A percentile compares a stretch with the other conserved stretches of the same genome.
Conservation (phyloP, 2,888 invertebrate species). For the Gnatocerus cornutus region DNA sequence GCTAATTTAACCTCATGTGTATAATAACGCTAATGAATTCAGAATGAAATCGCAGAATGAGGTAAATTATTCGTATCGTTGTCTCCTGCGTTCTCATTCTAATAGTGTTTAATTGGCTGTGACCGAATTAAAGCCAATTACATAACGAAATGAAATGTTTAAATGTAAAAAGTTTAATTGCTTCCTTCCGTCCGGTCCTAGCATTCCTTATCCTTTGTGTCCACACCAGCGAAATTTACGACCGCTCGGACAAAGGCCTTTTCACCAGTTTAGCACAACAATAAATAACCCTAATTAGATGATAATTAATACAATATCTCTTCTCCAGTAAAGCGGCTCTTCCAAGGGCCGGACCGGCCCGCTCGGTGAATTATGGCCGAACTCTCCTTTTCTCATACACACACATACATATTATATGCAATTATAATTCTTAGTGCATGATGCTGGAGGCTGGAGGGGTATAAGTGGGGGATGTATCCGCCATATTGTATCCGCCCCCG, state of each 20-base stretch:
- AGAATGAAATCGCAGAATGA: constrained; percentile 13
- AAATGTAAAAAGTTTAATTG: constrained; percentile 56
- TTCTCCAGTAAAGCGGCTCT: constrained; percentile 49
- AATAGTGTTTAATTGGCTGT: constrained; percentile 60
- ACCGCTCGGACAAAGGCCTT: constrained; percentile 51
- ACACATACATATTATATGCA: constrained; percentile 70
- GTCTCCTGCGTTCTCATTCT: constrained; percentile 45
- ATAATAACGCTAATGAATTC: constrained; percentile 26
- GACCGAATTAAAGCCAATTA: constrained; percentile 56
- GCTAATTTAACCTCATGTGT: constrained; percentile 21
- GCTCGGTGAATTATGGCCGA: constrained; percentile 64
- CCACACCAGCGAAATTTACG: constrained; percentile 50
- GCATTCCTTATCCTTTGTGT: constrained; percentile 36
- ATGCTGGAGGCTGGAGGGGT: constrained; percentile 66
- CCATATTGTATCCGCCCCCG: constrained; percentile 72
- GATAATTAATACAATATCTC: constrained; percentile 67
- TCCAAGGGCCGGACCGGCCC: constrained; percentile 45
- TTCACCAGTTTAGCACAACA: constrained; percentile 57
- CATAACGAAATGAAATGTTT: constrained; percentile 54
- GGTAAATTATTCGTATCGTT: constrained; percentile 41
- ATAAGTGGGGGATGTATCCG: constrained; percentile 68
- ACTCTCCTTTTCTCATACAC: constrained; percentile 58
- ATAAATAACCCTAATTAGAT: constrained; percentile 67
- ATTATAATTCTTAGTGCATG: constrained; percentile 71
- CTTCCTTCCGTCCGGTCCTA: constrained; percentile 53